Base-by-base conservation (phyloP, 2,797 vertebrate genomes). In the Lagocephalus sceleratus region DNA sequence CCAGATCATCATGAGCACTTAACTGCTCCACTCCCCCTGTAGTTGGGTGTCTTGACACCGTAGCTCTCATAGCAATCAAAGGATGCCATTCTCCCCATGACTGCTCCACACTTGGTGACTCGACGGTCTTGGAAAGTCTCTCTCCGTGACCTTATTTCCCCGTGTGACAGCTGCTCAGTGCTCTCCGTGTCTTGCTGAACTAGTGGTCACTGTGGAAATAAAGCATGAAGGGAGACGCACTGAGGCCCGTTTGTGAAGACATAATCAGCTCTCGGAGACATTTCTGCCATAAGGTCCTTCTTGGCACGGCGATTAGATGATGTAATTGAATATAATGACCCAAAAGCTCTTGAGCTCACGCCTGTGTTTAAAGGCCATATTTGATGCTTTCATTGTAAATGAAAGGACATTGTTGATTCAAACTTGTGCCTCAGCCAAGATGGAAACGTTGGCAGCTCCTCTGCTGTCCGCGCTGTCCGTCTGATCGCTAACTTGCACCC, bases 1-100 rank as follows among this genome's bases (percentile, higher is more conserved):
- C 87, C 87, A 91, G 86, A 71, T 92, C 87, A 84, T 65, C 88
- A 78, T 87, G 61, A 73, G 60, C 75, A 85, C 81, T 82, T 84
- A 3, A 68, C 44, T 68, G 42, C 51, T 58, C 19, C 48, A 68
- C 17, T 19, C 11, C 43, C 43, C 47, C 40, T 20, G 20, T 76
- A 19, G 53, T 75, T 63, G 50, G 75, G 59, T 79, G 73, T 72
- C 48, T 54, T 82, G 63, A 35, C 60, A 65, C 26, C 67, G 52
- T 69, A 61, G 76, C 47, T 62, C 47, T 54, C 62, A 73, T 82
- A 64, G 72, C 63, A 58, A 25, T 51, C 14, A 60, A 61, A 69
- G 68, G 68, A 76, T 60, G 62, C 56, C 35, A 26, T 66, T 63
- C 48, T 70, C 60, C 67, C 48, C 52, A 48, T 73, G 21, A 69